Evolutionary conservation across 2,888 invertebrate species (phyloP).

Genomic region (Ryuthela nishihirai): DNA sequence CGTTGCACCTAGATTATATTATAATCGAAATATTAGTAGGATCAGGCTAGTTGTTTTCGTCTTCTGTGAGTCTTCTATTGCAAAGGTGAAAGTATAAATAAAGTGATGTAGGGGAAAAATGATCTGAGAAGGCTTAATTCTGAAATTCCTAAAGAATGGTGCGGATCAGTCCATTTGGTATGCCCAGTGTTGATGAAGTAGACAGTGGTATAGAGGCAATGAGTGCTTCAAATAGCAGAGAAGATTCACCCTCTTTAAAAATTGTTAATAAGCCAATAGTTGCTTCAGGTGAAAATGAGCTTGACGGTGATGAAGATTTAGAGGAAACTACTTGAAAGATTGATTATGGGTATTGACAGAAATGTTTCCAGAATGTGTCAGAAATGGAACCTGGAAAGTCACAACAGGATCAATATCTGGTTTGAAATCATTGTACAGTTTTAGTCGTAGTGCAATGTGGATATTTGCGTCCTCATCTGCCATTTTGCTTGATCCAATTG

Average conservation of each 20-base stretch:
- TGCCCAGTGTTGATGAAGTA: constrained; percentile 37
- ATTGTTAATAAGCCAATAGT: no score
- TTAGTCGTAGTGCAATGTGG: constrained; percentile 74
- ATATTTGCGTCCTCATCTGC: constrained; percentile 88
- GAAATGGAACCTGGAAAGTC: constrained; percentile 62
- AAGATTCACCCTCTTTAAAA: constrained; percentile 28
- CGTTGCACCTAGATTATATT: no score
- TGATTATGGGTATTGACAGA: constrained; percentile 88
- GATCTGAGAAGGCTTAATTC: no score
- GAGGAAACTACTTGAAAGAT: constrained; percentile 84
- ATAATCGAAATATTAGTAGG: no score
- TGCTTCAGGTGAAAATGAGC: no score
- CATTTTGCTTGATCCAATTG: constrained; percentile 87
- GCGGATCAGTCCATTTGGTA: no score
- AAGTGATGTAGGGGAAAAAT: no score
- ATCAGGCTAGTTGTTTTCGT: no score
- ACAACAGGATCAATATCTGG: constrained; percentile 61
- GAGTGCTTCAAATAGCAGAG: constrained; percentile 34
- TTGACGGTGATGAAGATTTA: constrained; percentile 43
- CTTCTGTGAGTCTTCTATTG: no score
- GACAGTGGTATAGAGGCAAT: constrained; percentile 38
- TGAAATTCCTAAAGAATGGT: no score
- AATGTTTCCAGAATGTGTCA: constrained; percentile 90
- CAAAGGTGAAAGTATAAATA: no score
- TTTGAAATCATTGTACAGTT: constrained; percentile 64